Conservation (phyloP, 1,140 invertebrate genomes). For the Drosophila fuyamai region DNA sequence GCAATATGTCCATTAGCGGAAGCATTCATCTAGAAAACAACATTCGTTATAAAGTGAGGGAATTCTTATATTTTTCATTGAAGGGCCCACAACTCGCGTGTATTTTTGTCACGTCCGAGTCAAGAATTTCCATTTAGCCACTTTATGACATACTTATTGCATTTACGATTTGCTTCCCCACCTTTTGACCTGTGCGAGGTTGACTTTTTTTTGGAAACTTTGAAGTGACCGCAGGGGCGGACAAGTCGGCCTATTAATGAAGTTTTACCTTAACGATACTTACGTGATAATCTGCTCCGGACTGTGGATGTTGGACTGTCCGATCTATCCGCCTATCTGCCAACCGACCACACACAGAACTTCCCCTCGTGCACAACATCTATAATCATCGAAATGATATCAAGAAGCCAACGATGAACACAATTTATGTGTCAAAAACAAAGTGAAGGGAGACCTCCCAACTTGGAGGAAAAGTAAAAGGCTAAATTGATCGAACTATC, state of each 20-base stretch:
- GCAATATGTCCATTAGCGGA: slow-evolving; percentile 43
- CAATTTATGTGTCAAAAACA: slow-evolving; percentile 1
- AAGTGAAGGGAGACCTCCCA: slow-evolving; percentile 9
- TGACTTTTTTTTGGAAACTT: slow-evolving; percentile 55
- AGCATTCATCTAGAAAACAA: slow-evolving; percentile 56
- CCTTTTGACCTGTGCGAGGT: slow-evolving; percentile 43
- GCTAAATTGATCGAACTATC: background rate
- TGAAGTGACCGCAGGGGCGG: slow-evolving; percentile 52
- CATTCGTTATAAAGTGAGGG: slow-evolving; percentile 27
- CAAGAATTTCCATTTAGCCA: slow-evolving; percentile 52
- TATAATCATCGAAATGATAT: slow-evolving; percentile 5
- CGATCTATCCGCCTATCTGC: background rate
- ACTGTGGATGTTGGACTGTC: slow-evolving; percentile 16
- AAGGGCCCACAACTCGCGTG: slow-evolving; percentile 15
- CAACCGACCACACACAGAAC: slow-evolving; percentile 21
- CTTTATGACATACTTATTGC: slow-evolving; percentile 68
- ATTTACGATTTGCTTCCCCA: slow-evolving; percentile 59
- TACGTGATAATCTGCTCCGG: slow-evolving; percentile 29
- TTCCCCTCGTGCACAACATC: background rate
- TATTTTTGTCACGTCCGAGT: slow-evolving; percentile 72
- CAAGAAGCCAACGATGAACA: background rate
- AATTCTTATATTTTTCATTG: slow-evolving; percentile 4
- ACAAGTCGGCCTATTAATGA: slow-evolving; percentile 45
- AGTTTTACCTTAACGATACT: slow-evolving; percentile 49
- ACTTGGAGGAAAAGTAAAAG: slow-evolving; percentile 1